Conservation (phyloP, 2,797 vertebrate species). For the Molossus molossus region DNA sequence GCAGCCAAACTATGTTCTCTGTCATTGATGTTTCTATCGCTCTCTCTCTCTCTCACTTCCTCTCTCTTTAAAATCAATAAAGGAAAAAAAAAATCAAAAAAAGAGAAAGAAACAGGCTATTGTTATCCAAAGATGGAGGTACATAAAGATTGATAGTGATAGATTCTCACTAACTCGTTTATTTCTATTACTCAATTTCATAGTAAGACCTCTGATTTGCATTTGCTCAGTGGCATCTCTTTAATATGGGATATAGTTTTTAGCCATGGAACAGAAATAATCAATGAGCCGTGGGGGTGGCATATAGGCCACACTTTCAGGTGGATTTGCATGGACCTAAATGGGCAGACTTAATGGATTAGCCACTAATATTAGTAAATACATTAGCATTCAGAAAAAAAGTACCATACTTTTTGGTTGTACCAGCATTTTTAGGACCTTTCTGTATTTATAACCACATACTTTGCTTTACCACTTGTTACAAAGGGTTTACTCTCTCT, state of each 20-base stretch:
- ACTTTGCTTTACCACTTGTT: neutral
- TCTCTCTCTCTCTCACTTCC: no score
- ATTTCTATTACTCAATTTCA: neutral
- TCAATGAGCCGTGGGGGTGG: neutral
- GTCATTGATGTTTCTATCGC: no score
- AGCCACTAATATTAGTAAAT: neutral
- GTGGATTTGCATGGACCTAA: neutral
- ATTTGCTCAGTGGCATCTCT: neutral
- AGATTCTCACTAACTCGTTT: neutral
- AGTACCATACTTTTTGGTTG: neutral
- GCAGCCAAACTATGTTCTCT: no score
- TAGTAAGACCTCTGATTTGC: neutral
- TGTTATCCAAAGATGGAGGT: neutral
- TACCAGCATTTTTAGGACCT: neutral
- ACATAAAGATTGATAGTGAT: neutral
- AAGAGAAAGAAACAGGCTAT: neutral
- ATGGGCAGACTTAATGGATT: neutral
- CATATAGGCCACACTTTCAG: neutral
- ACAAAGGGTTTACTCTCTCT: neutral
- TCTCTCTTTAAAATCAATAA: no score
- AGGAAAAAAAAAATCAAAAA: no score
- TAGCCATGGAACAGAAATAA: neutral
- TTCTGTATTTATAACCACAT: neutral
- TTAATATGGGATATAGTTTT: neutral
- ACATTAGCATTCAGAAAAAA: neutral